These are phyloP conservation scores for Serinus canaria DNA, from an alignment of 2,113 vertebrate genomes.

Conservation along the genomic window DNA sequence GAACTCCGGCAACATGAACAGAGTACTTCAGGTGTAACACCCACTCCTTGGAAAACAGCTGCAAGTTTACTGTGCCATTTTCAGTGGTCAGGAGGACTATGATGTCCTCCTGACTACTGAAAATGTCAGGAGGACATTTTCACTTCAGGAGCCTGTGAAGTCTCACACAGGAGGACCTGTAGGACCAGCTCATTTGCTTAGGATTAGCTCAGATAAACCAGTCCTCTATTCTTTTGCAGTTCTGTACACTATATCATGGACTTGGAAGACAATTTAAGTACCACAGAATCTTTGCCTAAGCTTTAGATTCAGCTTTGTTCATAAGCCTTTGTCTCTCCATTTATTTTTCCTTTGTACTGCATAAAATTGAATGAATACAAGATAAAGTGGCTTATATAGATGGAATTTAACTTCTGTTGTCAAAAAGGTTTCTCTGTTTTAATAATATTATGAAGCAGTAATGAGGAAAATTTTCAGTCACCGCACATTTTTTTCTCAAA, in stretches of 20 bases:
- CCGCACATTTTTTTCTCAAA: neutral
- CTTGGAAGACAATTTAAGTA: neutral
- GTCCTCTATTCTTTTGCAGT: neutral
- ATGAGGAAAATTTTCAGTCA: neutral
- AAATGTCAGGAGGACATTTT: no score
- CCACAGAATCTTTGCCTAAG: neutral
- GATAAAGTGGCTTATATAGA: neutral
- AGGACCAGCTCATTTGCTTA: neutral
- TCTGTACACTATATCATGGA: neutral
- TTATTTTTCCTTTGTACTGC: neutral
- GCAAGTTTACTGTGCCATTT: neutral
- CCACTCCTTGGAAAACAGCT: neutral
- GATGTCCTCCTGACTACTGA: no score
- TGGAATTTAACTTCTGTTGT: neutral
- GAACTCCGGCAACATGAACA: neutral
- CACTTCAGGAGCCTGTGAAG: neutral
- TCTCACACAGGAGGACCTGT: rapidly evolving
- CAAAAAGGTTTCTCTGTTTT: rapidly evolving
- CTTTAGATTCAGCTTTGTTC: neutral
- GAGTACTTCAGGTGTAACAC: neutral
- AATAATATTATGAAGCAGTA: neutral
- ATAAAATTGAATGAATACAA: neutral
- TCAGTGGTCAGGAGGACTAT: neutral
- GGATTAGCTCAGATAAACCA: neutral
- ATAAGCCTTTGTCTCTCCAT: neutral